Percentiles rank a stretch among this genome's conserved stretches.
Conservation (phyloP, 2,888 invertebrate genomes). For the Machimus atricapillus region DNA sequence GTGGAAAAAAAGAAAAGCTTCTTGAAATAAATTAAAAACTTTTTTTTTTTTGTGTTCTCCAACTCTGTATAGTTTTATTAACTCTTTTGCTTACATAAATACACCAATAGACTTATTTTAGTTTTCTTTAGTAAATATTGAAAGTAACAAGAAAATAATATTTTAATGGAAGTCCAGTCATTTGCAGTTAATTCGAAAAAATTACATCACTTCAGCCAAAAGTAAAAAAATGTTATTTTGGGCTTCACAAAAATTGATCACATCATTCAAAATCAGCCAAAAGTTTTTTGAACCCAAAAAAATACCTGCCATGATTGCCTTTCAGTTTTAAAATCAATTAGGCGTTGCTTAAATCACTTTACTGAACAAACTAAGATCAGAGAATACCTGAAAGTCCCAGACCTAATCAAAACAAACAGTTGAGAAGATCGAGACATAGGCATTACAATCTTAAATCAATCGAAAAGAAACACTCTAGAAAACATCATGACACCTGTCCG, state of each 20-base stretch:
- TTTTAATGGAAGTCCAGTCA: not conserved
- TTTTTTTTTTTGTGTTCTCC: too few relatives aligned
- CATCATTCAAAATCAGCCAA: not conserved
- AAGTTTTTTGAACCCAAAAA: not conserved
- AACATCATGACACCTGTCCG: not conserved
- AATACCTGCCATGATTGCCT: not conserved
- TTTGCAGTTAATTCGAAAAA: not conserved
- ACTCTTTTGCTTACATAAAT: too few relatives aligned
- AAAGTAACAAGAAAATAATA: too few relatives aligned
- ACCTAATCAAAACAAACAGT: not conserved
- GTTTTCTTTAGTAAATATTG: too few relatives aligned
- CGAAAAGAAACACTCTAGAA: not conserved
- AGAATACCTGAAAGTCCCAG: not conserved
- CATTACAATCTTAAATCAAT: not conserved
- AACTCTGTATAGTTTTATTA: too few relatives aligned
- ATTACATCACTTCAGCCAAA: not conserved
- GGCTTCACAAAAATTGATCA: not conserved
- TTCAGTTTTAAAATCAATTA: not conserved
- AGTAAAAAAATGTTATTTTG: not conserved
- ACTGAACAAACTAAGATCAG: not conserved
- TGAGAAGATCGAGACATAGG: not conserved
- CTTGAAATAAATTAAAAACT: too few relatives aligned
- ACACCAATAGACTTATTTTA: too few relatives aligned
- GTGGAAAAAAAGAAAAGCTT: too few relatives aligned
- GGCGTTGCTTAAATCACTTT: not conserved